Base-by-base conservation (phyloP, 2,888 invertebrate genomes). In the Drosophila meridiana region DNA sequence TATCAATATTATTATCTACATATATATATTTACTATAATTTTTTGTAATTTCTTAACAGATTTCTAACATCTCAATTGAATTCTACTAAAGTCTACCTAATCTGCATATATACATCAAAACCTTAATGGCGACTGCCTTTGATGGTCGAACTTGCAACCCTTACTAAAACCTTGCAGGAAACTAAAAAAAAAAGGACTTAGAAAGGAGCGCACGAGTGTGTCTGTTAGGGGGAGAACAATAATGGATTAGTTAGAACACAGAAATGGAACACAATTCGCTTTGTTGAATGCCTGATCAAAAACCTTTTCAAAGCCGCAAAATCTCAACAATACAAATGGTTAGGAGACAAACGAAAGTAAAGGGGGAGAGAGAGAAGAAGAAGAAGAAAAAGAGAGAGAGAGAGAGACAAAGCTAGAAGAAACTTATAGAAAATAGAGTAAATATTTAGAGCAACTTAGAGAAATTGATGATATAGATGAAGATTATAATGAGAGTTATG, bases 71-170 rank as follows among this genome's bases (percentile, higher is more conserved):
- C 34, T 34, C 8, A 5, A 8, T 38, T 13, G 13, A 40, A 1
- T 14, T 40, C 14, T 14, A 4, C 13, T 14, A 3, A 14, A 13
- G 14, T 40, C 36, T 20, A 20, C 20, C 20, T 20, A 20, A 20
- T 20, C 20, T 20, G 20, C 20, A 20, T 20, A 20, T 13, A 40
- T 14, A 40, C 14, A 40, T 40, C 14, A 6, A 40, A 14, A 3
- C 20, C 43, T 8, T n/a, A 62, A 68, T 57, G 69, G 65, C 68
- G 48, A 14, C 11, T n/a, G 48, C 7, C 30, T 26, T 4, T 32
- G 38, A 28, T 26, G 36, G 20, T 38, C 32, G 42, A 14, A 13
- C 5, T 45, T 65, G 20, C 57, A 65, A 58, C 69, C 69, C 69
- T 47, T 43, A 45, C 28, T 20, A 28, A 20, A 30, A 20, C 56